Percentiles rank a stretch among this genome's conserved stretches.
Conservation (phyloP, 2,888 invertebrate species). For the Bombyx huttoni region DNA sequence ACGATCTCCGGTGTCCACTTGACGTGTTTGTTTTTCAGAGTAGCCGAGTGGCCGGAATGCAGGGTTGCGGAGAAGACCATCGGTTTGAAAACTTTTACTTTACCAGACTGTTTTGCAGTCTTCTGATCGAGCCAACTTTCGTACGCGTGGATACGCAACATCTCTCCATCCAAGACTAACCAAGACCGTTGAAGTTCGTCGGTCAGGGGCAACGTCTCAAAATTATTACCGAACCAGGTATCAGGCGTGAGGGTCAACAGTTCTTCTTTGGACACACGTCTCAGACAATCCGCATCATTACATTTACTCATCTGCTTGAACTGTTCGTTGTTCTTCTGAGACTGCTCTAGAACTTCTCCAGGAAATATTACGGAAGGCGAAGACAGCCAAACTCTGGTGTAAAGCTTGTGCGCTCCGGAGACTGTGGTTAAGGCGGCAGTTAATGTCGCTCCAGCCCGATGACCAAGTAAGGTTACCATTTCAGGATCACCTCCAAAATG, state of each 20-base stretch:
- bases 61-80: slow-evolving; percentile 82
- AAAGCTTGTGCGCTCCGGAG: slow-evolving; percentile 75
- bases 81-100: slow-evolving; percentile 55
- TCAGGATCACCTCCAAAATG: slow-evolving; percentile 87
- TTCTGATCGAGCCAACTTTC: slow-evolving; percentile 73
- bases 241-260: slow-evolving; percentile 80
- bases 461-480: slow-evolving; percentile 86
- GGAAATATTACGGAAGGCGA: slow-evolving; percentile 84
- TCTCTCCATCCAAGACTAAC: slow-evolving; percentile 81
- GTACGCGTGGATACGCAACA: slow-evolving; percentile 77
- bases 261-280: slow-evolving; percentile 63
- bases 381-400: slow-evolving; percentile 84
- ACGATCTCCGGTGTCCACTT: slow-evolving; percentile 79
- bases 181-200: slow-evolving; percentile 79
- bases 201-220: slow-evolving; percentile 75
- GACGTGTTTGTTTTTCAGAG: slow-evolving; percentile 71
- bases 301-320: slow-evolving; percentile 74
- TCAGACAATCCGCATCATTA: slow-evolving; percentile 71
- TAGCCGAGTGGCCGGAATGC: slow-evolving; percentile 78
- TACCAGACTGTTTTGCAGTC: slow-evolving; percentile 44
- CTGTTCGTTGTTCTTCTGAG: slow-evolving; percentile 73
- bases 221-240: slow-evolving; percentile 76
- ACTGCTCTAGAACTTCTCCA: slow-evolving; percentile 72
- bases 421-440: slow-evolving; percentile 81
- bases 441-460: slow-evolving; percentile 87